These are phyloP conservation scores for Drosophila teissieri DNA, from an alignment of 1,140 invertebrate genomes.

Conservation along the genomic window DNA sequence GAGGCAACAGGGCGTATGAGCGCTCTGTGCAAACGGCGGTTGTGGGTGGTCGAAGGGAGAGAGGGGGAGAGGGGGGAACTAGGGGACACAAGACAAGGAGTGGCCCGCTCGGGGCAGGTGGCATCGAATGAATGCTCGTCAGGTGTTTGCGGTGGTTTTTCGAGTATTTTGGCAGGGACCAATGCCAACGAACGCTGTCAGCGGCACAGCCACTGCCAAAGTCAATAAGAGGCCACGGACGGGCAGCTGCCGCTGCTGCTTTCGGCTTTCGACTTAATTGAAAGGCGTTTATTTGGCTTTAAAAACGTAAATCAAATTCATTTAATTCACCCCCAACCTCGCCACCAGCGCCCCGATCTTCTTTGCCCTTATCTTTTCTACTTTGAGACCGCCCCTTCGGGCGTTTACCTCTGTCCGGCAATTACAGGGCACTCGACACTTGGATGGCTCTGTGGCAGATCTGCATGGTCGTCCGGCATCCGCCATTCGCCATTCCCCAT, in stretches of 20 bases:
- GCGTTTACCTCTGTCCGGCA: conserved; percentile 68
- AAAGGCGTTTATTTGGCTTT: conserved; percentile 83
- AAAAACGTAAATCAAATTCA: conserved; percentile 84
- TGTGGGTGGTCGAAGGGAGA: conserved; percentile 4
- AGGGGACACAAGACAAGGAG: background rate
- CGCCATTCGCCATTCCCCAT: conserved; percentile 14
- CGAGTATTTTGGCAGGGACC: conserved; percentile 71
- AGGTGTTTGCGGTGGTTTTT: conserved; percentile 81
- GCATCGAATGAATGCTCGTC: conserved; percentile 70
- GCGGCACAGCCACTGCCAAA: conserved; percentile 68
- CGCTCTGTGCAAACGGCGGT: conserved; percentile 54
- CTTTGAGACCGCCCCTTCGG: conserved; percentile 23
- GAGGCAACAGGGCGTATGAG: conserved; percentile 81
- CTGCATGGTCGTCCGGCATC: conserved; percentile 22
- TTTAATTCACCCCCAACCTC: conserved; percentile 61
- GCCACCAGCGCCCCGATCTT: background rate
- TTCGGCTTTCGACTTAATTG: conserved; percentile 72
- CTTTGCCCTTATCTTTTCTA: conserved; percentile 16
- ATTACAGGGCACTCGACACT: conserved; percentile 77
- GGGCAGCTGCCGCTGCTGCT: conserved; percentile 38
- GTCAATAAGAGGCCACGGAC: conserved; percentile 57
- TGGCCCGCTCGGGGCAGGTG: conserved; percentile 11
- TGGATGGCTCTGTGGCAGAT: conserved; percentile 30
- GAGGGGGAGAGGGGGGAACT: background rate
- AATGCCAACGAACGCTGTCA: conserved; percentile 69